Base-by-base conservation (phyloP, 2,113 vertebrate species). In the Phrynosoma platyrhinos region DNA sequence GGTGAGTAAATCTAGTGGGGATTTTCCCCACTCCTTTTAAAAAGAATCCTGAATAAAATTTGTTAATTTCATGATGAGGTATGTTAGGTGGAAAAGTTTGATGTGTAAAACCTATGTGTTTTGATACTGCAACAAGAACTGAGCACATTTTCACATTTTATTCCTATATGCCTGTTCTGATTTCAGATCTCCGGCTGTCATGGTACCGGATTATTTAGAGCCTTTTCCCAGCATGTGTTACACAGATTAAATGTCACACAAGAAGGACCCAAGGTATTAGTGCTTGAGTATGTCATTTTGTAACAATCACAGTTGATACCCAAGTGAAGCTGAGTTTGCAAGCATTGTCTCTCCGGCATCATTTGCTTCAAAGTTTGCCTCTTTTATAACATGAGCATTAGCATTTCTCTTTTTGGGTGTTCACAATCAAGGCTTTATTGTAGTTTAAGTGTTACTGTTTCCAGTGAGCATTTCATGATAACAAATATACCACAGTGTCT, bases 181-280 rank as follows among this genome's bases (percentile, higher is more conserved):
- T 97, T 97, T 86, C 93, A 99, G 99, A 98, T 99, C 84, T 97
- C 98, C 55, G 97, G 98, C 95, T 99, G 99, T 93, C 96, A 95
- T 0, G 95, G 97, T 58, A 97, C 98, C 0, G 99, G 99, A 40
- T 95, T 99, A 88, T 99, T 99, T 92, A 93, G 97, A 95, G 98
- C 99, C 0, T 99, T 99, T 95, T 98, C 99, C 42, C 98, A 99
- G 93, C 99, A 99, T 16, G 96, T 99, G 23, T 96, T 99, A 0
- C 97, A 99, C 94, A 97, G 99, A 84, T 96, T 99, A 83, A 97
- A 97, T 88, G 96, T 99, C 89, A 93, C 91, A 10, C 98, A 98
- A 91, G 95, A 97, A 9, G 96, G 96, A 87, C 97, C 98, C 42
- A 96, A 98, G 98, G 99, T 99, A 97, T 40, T 94, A 75, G 36